phyloP scores from a whole-genome alignment of 2,113 vertebrate species.

The Corythornis vintsioides region DNA sequence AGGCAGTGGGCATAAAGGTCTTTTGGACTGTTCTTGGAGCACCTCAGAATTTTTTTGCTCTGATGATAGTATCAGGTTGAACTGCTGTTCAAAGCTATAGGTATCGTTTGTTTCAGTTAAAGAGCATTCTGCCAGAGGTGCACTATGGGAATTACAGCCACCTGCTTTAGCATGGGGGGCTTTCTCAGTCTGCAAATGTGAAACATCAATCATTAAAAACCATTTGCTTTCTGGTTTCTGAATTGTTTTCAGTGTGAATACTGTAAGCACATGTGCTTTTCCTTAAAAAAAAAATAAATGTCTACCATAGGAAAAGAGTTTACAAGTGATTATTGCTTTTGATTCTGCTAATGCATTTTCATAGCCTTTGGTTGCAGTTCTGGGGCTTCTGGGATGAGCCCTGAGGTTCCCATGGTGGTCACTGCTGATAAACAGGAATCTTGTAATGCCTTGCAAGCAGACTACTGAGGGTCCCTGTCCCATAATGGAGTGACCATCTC shows the following conservation, averaged over 20 bases:
- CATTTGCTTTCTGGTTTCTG: neutral
- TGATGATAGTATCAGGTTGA: neutral
- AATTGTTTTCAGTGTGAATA: neutral
- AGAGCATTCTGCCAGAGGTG: neutral
- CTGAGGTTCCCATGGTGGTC: neutral
- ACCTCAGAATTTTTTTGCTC: neutral
- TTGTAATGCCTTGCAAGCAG: neutral
- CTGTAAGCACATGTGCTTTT: neutral
- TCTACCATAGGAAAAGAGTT: neutral
- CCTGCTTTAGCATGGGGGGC: neutral
- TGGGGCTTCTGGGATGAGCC: neutral
- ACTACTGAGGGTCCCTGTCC: neutral
- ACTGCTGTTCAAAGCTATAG: neutral
- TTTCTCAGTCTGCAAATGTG: neutral
- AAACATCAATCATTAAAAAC: neutral
- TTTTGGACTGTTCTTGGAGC: neutral
- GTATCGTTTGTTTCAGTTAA: neutral
- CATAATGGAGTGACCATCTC: neutral
- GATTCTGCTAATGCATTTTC: neutral
- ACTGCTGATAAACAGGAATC: neutral
- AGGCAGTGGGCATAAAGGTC: neutral
- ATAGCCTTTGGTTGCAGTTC: neutral
- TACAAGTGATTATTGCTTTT: neutral
- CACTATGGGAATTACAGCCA: neutral
- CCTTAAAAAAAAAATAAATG: no score